Evolutionary conservation across 2,113 vertebrate genomes (phyloP).

Genomic region (Azemiops feae): DNA sequence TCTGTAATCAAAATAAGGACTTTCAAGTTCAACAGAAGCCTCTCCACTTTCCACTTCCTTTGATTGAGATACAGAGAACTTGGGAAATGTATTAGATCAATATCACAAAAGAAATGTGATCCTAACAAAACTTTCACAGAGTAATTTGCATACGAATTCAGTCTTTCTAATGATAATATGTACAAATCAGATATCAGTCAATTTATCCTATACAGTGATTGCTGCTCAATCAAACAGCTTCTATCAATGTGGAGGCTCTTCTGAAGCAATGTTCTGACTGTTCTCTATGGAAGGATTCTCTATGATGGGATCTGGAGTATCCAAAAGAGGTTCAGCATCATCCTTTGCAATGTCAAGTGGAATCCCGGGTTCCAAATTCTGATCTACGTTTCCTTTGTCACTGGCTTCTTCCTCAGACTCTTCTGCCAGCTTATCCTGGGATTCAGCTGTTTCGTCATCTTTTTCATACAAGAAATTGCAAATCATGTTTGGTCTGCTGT

Average conservation of each 20-base stretch:
- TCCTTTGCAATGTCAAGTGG: conserved; percentile 45
- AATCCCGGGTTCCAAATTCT: conserved; percentile 53
- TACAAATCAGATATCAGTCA: background rate
- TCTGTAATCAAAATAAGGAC: background rate
- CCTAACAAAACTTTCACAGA: background rate
- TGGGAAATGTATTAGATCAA: background rate
- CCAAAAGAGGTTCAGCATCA: conserved; percentile 35
- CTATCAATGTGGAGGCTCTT: conserved; percentile 48
- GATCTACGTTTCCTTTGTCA: conserved; percentile 42
- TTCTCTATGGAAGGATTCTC: conserved; percentile 56
- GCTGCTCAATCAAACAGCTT: conserved; percentile 2
- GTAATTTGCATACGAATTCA: background rate
- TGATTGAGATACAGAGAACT: background rate
- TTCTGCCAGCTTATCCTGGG: conserved; percentile 63
- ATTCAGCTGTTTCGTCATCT: conserved; percentile 64
- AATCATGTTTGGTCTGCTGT: conserved; percentile 70
- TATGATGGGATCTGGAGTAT: conserved; percentile 47
- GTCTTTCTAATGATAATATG: conserved; percentile 3
- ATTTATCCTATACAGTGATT: background rate
- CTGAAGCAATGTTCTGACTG: conserved; percentile 48
- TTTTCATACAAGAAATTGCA: conserved; percentile 75
- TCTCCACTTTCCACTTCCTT: background rate
- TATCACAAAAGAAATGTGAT: background rate
- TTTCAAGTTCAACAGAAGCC: background rate
- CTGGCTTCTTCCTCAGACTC: conserved; percentile 65